Evolutionary conservation across 1,140 invertebrate species (phyloP).

Genomic region (Zaprionus tsacasi): DNA sequence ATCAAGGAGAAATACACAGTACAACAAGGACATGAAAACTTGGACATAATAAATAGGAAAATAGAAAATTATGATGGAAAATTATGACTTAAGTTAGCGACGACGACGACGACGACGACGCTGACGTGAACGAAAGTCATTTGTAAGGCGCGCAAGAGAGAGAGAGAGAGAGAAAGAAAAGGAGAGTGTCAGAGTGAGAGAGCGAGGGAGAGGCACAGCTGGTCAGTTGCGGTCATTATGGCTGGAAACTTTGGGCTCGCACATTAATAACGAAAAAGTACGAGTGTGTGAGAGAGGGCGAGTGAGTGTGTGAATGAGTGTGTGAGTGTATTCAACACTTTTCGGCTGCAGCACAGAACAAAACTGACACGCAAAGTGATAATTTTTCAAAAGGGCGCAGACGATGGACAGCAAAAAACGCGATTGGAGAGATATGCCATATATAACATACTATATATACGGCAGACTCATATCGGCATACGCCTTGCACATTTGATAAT

Average conservation of each 20-base stretch:
- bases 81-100: conserved; percentile 66
- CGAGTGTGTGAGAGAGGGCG: background rate
- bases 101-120: conserved; percentile 55
- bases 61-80: conserved; percentile 69
- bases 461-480: background rate
- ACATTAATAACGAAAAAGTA: conserved; percentile 52
- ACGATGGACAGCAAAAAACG: conserved; percentile 9
- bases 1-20: conserved; percentile 43
- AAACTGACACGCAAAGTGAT: conserved; percentile 59
- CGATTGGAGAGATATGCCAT: background rate
- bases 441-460: background rate
- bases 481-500: background rate
- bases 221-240: conserved; percentile 56
- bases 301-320: background rate
- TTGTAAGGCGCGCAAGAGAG: conserved; percentile 50
- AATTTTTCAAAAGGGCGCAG: conserved; percentile 50
- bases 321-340: conserved; percentile 22
- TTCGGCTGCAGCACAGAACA: conserved; percentile 22
- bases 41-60: conserved; percentile 65
- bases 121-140: conserved; percentile 71
- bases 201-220: conserved; percentile 10
- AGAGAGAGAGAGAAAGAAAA: background rate
- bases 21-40: conserved; percentile 54
- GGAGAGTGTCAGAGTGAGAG: too few species aligned
- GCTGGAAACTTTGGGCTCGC: conserved; percentile 16